Conservation (phyloP, 2,797 vertebrate genomes). For the Dipus sagitta region DNA sequence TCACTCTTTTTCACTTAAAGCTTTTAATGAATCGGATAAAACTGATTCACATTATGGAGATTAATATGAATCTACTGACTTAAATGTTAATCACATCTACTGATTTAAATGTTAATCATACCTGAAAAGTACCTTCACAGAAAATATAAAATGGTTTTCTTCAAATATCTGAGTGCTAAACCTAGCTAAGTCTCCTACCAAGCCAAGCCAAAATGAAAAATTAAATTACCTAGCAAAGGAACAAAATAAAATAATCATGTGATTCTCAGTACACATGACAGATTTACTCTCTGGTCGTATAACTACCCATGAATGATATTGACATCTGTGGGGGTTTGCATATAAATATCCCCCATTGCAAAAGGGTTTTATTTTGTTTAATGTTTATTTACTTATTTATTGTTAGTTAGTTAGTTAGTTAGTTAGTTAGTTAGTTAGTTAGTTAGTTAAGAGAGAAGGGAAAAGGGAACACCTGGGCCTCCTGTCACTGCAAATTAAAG, state of each 20-base stretch:
- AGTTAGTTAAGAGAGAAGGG: too few relatives aligned
- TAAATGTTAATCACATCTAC: neutral
- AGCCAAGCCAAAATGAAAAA: neutral
- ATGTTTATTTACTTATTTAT: too few relatives aligned
- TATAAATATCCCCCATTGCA: too few relatives aligned
- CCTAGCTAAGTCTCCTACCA: neutral
- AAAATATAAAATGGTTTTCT: neutral
- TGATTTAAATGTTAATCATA: neutral
- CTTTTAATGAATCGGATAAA: neutral
- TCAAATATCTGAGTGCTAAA: neutral
- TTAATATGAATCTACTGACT: neutral
- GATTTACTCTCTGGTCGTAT: constrained; percentile 65
- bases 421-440: too few relatives aligned
- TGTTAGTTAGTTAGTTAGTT: too few relatives aligned
- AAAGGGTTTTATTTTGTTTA: too few relatives aligned
- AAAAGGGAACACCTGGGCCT: too few relatives aligned
- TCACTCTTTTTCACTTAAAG: neutral
- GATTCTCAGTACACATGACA: constrained; percentile 64
- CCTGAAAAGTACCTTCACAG: neutral
- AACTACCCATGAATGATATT: too few relatives aligned
- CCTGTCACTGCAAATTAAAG: too few relatives aligned
- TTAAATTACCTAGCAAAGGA: neutral
- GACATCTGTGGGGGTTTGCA: too few relatives aligned
- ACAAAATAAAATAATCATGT: constrained; percentile 31
- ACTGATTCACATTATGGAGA: neutral